Conservation (phyloP, 2,797 vertebrate species). For the Graptemys geographica region DNA sequence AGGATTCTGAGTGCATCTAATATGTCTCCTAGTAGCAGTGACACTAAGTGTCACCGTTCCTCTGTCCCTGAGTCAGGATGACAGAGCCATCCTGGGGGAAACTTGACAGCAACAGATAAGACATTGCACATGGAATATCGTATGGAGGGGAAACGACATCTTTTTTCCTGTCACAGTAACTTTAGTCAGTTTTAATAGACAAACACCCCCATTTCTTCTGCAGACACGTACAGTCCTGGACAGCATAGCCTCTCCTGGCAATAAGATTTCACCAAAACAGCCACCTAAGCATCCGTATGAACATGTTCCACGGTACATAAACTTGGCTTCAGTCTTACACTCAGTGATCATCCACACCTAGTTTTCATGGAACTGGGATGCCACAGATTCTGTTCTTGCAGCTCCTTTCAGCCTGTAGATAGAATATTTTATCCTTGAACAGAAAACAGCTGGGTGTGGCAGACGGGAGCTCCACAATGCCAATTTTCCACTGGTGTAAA, state of each 20-base stretch:
- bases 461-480: background rate
- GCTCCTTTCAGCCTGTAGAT: background rate
- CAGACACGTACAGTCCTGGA: background rate
- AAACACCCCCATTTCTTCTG: background rate
- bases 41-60: background rate
- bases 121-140: background rate
- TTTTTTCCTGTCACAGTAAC: background rate
- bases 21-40: background rate
- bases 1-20: accelerated
- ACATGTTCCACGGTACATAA: background rate
- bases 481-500: background rate
- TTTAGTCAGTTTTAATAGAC: background rate
- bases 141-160: background rate
- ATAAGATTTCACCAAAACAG: background rate
- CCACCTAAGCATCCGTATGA: background rate
- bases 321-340: background rate
- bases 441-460: background rate
- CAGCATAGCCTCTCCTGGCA: background rate
- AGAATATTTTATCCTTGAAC: background rate
- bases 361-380: background rate
- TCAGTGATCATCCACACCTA: background rate
- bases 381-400: background rate
- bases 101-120: no score
- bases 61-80: background rate
- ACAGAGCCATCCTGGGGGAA: background rate